Evolutionary conservation across 2,888 invertebrate species (phyloP).

Genomic region (Sinotaia quadrata): DNA sequence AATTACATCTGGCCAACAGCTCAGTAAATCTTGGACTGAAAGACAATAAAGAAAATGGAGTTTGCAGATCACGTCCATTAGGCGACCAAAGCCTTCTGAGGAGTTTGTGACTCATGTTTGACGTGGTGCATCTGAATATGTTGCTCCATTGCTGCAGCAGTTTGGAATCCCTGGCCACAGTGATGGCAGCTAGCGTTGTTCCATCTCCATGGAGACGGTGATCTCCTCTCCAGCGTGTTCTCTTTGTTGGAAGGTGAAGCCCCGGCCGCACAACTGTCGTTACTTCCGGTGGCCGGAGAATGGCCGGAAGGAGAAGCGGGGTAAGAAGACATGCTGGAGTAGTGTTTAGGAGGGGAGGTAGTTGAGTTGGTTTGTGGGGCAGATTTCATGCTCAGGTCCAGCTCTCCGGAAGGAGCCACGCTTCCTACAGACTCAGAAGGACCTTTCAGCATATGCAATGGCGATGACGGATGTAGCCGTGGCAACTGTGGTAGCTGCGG

Average conservation of each 20-base stretch:
- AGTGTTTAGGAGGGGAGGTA: conserved; percentile 43
- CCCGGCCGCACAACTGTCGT: conserved; percentile 6
- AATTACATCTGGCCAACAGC: no score
- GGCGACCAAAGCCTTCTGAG: conserved; percentile 44
- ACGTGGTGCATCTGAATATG: conserved; percentile 89
- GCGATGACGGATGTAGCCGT: not conserved
- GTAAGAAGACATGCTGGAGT: conserved; percentile 42
- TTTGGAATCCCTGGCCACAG: conserved; percentile 98
- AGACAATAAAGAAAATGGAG: conserved; percentile 23
- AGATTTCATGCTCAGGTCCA: conserved; percentile 65
- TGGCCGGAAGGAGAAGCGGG: conserved; percentile 20
- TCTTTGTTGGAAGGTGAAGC: conserved; percentile 31
- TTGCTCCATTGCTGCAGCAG: conserved; percentile 94
- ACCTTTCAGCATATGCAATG: conserved; percentile 13
- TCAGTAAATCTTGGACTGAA: not conserved
- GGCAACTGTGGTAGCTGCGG: not conserved
- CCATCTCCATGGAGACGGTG: conserved; percentile 66
- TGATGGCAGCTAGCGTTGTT: conserved; percentile 74
- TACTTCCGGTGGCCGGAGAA: not conserved
- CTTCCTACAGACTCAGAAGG: conserved; percentile 27
- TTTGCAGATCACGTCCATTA: conserved; percentile 27
- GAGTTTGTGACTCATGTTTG: conserved; percentile 26
- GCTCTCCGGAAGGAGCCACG: conserved; percentile 53
- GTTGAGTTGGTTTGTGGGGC: conserved; percentile 44
- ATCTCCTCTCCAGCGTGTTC: conserved; percentile 19